A percentile compares a stretch with the other conserved stretches of the same genome.
phyloP scores from a whole-genome alignment of 2,888 invertebrate species.

The Carcina quercana region DNA sequence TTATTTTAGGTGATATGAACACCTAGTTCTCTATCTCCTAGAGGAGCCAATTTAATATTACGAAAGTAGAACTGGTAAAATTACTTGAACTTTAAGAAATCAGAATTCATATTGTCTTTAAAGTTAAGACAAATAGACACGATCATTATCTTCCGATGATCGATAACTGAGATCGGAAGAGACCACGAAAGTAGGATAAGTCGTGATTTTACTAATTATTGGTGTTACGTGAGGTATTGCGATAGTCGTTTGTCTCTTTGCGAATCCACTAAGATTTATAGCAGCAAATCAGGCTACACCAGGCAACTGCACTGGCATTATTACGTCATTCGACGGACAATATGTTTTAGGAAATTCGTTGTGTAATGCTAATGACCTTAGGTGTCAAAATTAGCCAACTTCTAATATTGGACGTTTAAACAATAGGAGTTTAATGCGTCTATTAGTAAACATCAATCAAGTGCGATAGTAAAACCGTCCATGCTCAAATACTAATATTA shows the following conservation, averaged over 20 bases:
- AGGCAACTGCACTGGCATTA: slow-evolving; percentile 42
- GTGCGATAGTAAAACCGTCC: too few relatives aligned
- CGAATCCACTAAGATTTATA: slow-evolving; percentile 55
- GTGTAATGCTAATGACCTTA: slow-evolving; percentile 38
- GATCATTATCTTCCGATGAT: slow-evolving; percentile 56
- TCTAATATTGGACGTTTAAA: too few relatives aligned
- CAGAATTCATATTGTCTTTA: slow-evolving; percentile 39
- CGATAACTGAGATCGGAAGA: slow-evolving; percentile 55
- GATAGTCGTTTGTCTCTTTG: slow-evolving; percentile 56
- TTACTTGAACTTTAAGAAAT: too few relatives aligned
- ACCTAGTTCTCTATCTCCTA: too few relatives aligned
- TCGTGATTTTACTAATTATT: slow-evolving; percentile 68
- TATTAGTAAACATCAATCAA: too few relatives aligned
- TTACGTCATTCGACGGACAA: slow-evolving; percentile 48
- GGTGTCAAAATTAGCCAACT: slow-evolving; percentile 50
- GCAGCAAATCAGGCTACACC: slow-evolving; percentile 45
- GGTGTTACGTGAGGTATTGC: slow-evolving; percentile 54
- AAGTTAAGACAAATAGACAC: slow-evolving; percentile 37
- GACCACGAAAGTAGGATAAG: slow-evolving; percentile 58
- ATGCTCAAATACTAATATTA: too few relatives aligned
- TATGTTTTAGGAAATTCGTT: slow-evolving; percentile 48
- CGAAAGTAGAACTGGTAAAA: too few relatives aligned
- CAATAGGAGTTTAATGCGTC: too few relatives aligned
- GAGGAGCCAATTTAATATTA: too few relatives aligned
- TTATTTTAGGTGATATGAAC: too few relatives aligned